phyloP scores from a whole-genome alignment of 2,888 invertebrate species.

The Chrysodeixis includens region DNA sequence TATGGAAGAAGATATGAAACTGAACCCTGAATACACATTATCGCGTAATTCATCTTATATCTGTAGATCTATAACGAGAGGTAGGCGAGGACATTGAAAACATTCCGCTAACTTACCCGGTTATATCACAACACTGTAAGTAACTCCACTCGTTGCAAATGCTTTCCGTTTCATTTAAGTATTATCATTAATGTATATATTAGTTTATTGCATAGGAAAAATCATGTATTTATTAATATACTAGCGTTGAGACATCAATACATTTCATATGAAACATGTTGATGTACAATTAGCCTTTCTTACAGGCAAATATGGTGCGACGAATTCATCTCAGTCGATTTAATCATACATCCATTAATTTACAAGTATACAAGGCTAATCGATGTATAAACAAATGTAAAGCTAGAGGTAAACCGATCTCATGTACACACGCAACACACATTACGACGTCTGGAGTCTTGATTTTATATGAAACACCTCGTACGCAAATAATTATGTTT shows the following conservation, averaged over 20 bases:
- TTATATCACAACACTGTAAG: constrained; percentile 51
- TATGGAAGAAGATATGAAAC: constrained; percentile 50
- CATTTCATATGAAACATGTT: constrained; percentile 18
- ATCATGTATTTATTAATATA: constrained; percentile 46
- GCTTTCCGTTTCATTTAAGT: neutral
- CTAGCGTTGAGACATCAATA: constrained; percentile 16
- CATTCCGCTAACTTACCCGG: constrained; percentile 46
- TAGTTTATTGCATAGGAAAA: constrained; percentile 33
- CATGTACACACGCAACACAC: too few species aligned
- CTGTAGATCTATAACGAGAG: constrained; percentile 33
- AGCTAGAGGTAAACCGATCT: too few species aligned
- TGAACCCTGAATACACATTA: constrained; percentile 45
- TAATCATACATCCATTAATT: neutral
- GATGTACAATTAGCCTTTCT: constrained; percentile 14
- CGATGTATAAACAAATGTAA: constrained; percentile 4
- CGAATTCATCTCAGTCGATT: constrained; percentile 4
- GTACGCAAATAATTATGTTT: too few species aligned
- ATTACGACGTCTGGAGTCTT: too few species aligned
- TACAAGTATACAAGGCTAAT: constrained; percentile 36
- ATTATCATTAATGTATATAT: constrained; percentile 13
- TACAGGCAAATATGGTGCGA: constrained; percentile 33
- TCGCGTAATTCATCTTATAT: constrained; percentile 20
- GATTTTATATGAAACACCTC: too few species aligned
- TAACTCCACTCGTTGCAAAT: constrained; percentile 42
- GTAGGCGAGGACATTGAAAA: constrained; percentile 45